phyloP scores from a whole-genome alignment of 2,113 vertebrate genomes.

The Galbula dea region DNA sequence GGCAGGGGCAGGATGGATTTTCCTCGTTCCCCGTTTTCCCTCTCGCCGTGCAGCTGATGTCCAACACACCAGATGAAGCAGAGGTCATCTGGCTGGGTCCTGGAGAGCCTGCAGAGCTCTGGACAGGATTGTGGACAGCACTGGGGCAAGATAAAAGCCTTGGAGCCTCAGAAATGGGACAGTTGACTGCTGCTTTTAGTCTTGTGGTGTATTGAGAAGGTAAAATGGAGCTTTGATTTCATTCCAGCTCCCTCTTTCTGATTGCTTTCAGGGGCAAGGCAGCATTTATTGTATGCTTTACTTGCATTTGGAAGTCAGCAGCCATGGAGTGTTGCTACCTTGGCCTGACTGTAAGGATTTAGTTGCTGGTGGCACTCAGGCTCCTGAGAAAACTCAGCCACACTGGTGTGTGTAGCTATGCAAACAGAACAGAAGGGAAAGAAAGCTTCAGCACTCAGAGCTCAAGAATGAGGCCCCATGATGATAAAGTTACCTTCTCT shows the following conservation, averaged over 20 bases:
- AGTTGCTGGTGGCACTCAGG: background rate
- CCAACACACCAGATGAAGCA: rapidly evolving
- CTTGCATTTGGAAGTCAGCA: background rate
- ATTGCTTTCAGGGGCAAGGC: background rate
- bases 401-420: background rate
- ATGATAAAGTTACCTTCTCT: background rate
- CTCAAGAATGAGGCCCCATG: background rate
- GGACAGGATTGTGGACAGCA: rapidly evolving
- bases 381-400: background rate
- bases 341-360: background rate
- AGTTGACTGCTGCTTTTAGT: slow-evolving; percentile 3
- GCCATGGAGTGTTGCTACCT: background rate
- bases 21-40: rapidly evolving
- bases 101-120: background rate
- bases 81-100: background rate
- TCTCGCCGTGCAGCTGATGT: rapidly evolving
- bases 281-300: background rate
- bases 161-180: slow-evolving; percentile 14
- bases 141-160: background rate
- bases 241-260: background rate
- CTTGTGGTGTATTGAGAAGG: background rate
- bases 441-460: background rate
- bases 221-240: background rate
- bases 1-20: rapidly evolving
- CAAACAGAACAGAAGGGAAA: background rate